phyloP scores from a whole-genome alignment of 2,888 invertebrate genomes.

The Carabus problematicus region DNA sequence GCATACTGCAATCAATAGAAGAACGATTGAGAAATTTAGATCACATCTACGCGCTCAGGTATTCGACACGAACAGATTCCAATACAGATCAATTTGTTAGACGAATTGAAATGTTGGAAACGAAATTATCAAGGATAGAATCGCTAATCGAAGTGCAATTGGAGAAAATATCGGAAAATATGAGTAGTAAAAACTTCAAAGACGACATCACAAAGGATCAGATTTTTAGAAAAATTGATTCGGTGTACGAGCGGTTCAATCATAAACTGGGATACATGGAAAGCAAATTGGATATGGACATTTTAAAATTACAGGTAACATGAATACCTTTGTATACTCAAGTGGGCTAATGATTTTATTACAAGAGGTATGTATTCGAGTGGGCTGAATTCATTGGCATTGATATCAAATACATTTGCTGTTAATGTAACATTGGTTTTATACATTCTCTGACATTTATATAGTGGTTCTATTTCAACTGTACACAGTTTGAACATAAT shows the following conservation, averaged over 20 bases:
- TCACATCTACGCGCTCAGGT: conserved; percentile 54
- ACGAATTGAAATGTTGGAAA: conserved; percentile 53
- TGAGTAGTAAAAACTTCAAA: conserved; percentile 58
- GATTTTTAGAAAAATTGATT: conserved; percentile 57
- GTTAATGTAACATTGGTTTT: too few species aligned
- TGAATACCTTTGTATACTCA: background rate
- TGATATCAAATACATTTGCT: too few species aligned
- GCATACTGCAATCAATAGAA: conserved; percentile 57
- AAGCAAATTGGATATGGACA: conserved; percentile 54
- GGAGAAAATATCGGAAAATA: conserved; percentile 57
- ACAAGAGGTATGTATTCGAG: background rate
- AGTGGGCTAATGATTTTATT: background rate
- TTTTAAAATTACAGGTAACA: conserved; percentile 56
- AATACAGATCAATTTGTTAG: conserved; percentile 59
- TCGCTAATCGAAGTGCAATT: conserved; percentile 54
- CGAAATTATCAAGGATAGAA: conserved; percentile 57
- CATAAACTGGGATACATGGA: conserved; percentile 57
- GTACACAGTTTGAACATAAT: background rate
- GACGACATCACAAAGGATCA: conserved; percentile 58
- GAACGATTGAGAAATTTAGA: conserved; percentile 56
- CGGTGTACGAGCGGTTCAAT: conserved; percentile 57
- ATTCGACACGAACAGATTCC: conserved; percentile 55
- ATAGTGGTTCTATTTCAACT: too few species aligned
- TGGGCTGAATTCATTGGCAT: too few species aligned
- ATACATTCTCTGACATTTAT: too few species aligned